A percentile compares a stretch with the other conserved stretches of the same genome.
Evolutionary conservation across 2,797 vertebrate species (phyloP).

Genomic region (Crypturellus tataupa): DNA sequence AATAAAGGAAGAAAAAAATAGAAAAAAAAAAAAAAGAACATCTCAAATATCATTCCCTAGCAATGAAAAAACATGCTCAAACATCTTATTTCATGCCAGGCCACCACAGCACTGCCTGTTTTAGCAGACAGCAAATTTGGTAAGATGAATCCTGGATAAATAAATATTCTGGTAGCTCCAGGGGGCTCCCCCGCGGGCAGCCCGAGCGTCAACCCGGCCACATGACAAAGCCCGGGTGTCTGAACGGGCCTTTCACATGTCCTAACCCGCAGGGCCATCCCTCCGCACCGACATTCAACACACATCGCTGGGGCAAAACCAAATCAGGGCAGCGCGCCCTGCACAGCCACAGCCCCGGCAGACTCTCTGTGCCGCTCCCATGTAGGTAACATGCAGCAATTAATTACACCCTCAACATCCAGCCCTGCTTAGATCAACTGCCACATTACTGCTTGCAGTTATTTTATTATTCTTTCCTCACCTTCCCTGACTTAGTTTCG

Average conservation of each 20-base stretch:
- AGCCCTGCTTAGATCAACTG: constrained; percentile 43
- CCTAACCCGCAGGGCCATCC: constrained; percentile 38
- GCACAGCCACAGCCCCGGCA: constrained; percentile 55
- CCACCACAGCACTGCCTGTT: constrained; percentile 18
- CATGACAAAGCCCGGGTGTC: constrained; percentile 21
- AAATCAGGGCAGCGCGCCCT: constrained; percentile 39
- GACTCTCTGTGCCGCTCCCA: constrained; percentile 44
- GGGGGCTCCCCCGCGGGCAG: background rate
- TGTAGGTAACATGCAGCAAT: constrained; percentile 50
- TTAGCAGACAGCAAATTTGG: constrained; percentile 49
- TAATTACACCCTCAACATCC: constrained; percentile 56
- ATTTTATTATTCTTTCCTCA: constrained; percentile 5
- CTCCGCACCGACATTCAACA: constrained; percentile 56
- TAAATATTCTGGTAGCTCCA: constrained; percentile 57
- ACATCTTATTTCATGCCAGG: constrained; percentile 37
- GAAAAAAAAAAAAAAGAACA: background rate
- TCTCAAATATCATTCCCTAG: constrained; percentile 44
- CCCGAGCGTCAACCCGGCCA: constrained; percentile 51
- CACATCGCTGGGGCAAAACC: constrained; percentile 20
- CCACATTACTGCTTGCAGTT: constrained; percentile 41
- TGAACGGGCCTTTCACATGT: constrained; percentile 37
- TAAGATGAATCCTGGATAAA: constrained; percentile 57
- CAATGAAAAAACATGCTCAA: constrained; percentile 28
- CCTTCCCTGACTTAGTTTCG: background rate
- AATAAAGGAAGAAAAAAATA: background rate